Percentiles rank a stretch among this genome's conserved stretches.
These are phyloP conservation scores for Herpetotheres cachinnans DNA, from an alignment of 2,113 vertebrate species.

Conservation along the genomic window DNA sequence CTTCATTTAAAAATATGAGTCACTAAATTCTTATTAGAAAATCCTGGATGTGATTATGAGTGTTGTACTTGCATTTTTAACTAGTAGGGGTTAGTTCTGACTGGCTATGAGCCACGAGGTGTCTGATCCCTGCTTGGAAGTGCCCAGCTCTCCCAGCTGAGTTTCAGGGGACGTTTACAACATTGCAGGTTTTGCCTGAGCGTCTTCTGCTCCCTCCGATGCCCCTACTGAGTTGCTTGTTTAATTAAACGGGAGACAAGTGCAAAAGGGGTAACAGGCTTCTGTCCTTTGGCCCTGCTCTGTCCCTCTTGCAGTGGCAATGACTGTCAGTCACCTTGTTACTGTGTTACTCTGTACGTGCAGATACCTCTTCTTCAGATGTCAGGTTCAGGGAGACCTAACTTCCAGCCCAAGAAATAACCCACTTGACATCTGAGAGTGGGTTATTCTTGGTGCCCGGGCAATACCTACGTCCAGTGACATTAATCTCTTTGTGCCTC, in stretches of 20 bases:
- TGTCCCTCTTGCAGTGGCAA: not conserved
- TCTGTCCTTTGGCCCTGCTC: not conserved
- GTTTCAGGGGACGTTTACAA: not conserved
- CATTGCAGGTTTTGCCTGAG: not conserved
- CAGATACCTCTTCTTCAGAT: not conserved
- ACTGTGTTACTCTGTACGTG: not conserved
- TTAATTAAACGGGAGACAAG: not conserved
- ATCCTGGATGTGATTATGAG: not conserved
- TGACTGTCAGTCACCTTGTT: no score
- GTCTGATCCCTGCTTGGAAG: not conserved
- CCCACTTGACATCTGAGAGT: not conserved
- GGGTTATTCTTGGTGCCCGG: not conserved
- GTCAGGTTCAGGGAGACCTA: not conserved
- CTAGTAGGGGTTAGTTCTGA: not conserved
- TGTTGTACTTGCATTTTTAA: not conserved
- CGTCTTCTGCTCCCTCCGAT: not conserved
- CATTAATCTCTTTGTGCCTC: not conserved
- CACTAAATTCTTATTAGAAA: not conserved
- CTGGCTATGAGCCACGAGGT: not conserved
- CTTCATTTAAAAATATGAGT: not conserved
- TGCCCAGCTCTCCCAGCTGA: not conserved
- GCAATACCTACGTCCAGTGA: not conserved
- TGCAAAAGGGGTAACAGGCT: not conserved
- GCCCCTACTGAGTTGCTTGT: not conserved
- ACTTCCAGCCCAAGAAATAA: not conserved